A percentile compares a stretch with the other conserved stretches of the same genome.
Evolutionary conservation across 2,113 vertebrate species (phyloP).

Genomic region (Epinephelus fuscoguttatus): DNA sequence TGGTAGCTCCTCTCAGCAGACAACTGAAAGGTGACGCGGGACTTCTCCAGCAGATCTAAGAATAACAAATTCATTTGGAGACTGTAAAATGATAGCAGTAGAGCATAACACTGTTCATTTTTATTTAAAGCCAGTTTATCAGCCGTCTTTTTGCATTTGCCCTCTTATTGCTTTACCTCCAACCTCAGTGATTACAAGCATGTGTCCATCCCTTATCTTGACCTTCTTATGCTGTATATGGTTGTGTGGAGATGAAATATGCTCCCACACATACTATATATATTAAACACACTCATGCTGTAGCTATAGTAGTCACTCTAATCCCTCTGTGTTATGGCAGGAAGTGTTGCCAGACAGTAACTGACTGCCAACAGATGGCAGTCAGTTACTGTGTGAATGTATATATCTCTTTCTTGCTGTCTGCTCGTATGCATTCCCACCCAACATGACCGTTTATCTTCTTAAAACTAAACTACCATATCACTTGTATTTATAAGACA

Average conservation of each 20-base stretch:
- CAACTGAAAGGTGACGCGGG: conserved; percentile 80
- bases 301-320: background rate
- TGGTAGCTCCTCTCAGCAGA: conserved; percentile 85
- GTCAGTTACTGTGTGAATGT: background rate
- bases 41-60: conserved; percentile 80
- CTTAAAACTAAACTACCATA: background rate
- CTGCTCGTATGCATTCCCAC: background rate
- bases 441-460: background rate
- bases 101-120: background rate
- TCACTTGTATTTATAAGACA: background rate
- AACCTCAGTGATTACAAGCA: background rate
- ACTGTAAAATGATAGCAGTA: background rate
- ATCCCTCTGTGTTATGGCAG: background rate
- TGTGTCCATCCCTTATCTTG: background rate
- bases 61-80: background rate
- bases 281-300: background rate
- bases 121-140: background rate
- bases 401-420: background rate
- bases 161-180: background rate
- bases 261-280: background rate
- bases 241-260: background rate
- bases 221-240: background rate
- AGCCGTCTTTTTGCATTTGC: background rate
- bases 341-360: background rate
- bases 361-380: background rate